phyloP scores from a whole-genome alignment of 2,888 invertebrate species.

The Proisotoma minuta region DNA sequence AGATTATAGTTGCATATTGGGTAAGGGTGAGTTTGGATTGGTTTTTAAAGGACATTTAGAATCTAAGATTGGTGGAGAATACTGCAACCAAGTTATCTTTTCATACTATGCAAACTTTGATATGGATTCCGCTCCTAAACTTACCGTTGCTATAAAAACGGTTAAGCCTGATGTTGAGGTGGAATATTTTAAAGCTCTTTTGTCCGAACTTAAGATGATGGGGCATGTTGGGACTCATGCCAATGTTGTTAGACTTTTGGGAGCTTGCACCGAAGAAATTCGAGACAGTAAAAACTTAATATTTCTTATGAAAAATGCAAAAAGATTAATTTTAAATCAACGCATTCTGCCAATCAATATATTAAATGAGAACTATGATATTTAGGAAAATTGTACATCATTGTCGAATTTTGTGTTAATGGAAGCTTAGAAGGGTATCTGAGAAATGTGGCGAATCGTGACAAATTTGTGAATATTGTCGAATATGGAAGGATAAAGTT shows the following conservation, averaged over 20 bases:
- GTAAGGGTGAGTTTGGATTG: not conserved
- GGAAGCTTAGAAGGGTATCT: not conserved
- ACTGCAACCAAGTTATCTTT: not conserved
- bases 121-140: not conserved
- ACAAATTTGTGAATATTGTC: not conserved
- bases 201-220: not conserved
- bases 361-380: not conserved
- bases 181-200: conserved; percentile 2
- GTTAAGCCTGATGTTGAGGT: not conserved
- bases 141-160: not conserved
- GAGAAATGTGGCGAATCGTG: not conserved
- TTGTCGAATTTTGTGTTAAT: not conserved
- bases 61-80: not conserved
- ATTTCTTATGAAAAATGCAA: not conserved
- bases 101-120: not conserved
- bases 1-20: not conserved
- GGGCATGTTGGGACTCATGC: not conserved
- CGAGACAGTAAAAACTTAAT: not conserved
- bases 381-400: conserved; percentile 1
- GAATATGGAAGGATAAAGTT: not conserved
- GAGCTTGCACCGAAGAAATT: not conserved
- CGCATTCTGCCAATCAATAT: no score
- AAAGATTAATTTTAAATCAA: not conserved
- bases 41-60: not conserved
- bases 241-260: not conserved